These are phyloP conservation scores for Euzophera pinguis DNA, from an alignment of 2,888 invertebrate genomes.

Conservation along the genomic window DNA sequence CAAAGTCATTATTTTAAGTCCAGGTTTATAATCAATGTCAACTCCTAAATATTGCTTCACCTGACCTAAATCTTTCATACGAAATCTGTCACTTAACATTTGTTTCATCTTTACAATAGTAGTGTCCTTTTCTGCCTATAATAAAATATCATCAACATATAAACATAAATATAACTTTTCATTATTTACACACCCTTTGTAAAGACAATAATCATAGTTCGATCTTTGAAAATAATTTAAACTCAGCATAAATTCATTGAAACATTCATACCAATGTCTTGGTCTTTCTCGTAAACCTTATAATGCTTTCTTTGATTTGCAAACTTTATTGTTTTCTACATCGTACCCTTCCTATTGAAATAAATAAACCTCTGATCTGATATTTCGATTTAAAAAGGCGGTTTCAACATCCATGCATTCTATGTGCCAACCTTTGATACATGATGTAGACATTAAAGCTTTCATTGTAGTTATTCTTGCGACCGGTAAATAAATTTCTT, in stretches of 20 bases:
- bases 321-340: no score
- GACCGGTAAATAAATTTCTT: background rate
- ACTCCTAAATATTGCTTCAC: background rate
- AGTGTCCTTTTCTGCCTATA: background rate
- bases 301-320: no score
- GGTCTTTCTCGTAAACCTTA: no score
- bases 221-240: no score
- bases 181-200: background rate
- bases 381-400: background rate
- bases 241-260: background rate
- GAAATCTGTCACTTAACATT: background rate
- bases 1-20: background rate
- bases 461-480: background rate
- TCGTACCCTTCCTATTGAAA: no score
- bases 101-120: background rate
- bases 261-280: background rate
- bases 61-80: background rate
- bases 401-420: background rate
- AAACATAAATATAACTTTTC: background rate
- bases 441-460: background rate
- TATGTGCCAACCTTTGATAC: background rate
- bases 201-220: no score
- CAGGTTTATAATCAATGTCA: background rate
- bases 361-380: background rate
- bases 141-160: background rate